These are phyloP conservation scores for Drosophila sucinea DNA, from an alignment of 1,140 invertebrate species.

Conservation along the genomic window DNA sequence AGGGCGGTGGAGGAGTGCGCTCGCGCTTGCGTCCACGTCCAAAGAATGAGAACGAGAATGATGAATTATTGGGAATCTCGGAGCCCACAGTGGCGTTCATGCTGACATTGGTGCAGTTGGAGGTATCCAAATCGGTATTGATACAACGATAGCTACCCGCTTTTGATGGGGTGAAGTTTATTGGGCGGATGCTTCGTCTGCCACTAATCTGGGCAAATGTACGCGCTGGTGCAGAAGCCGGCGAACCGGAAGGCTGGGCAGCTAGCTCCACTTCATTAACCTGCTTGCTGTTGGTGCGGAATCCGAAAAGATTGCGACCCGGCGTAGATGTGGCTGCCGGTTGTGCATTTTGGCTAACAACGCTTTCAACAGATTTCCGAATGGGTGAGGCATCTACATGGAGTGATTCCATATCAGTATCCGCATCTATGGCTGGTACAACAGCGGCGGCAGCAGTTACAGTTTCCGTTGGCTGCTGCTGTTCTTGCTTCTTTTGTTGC, in stretches of 20 bases:
- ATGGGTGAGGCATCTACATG: slow-evolving; percentile 63
- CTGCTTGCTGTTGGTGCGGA: slow-evolving; percentile 51
- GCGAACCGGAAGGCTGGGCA: slow-evolving; percentile 45
- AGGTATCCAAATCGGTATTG: slow-evolving; percentile 69
- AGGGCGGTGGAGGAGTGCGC: slow-evolving; percentile 59
- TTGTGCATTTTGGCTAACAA: slow-evolving; percentile 14
- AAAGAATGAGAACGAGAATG: slow-evolving; percentile 76
- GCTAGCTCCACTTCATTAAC: slow-evolving; percentile 57
- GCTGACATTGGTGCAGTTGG: slow-evolving; percentile 66
- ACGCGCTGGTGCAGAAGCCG: slow-evolving; percentile 46
- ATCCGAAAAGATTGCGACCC: slow-evolving; percentile 59
- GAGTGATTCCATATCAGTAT: slow-evolving; percentile 73
- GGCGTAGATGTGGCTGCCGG: slow-evolving; percentile 76
- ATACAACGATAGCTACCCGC: slow-evolving; percentile 64
- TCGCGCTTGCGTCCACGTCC: slow-evolving; percentile 72
- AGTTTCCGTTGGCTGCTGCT: slow-evolving; percentile 13
- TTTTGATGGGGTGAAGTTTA: slow-evolving; percentile 61
- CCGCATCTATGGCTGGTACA: slow-evolving; percentile 9
- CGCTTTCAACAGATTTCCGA: slow-evolving; percentile 16
- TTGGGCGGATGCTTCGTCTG: slow-evolving; percentile 67
- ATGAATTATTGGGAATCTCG: slow-evolving; percentile 72
- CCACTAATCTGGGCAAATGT: slow-evolving; percentile 72
- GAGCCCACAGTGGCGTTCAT: slow-evolving; percentile 80
- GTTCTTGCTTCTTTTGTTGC: slow-evolving; percentile 8
- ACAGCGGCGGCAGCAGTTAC: not conserved